phyloP scores from a whole-genome alignment of 2,888 invertebrate genomes.

The Hipparchia sbordonii region DNA sequence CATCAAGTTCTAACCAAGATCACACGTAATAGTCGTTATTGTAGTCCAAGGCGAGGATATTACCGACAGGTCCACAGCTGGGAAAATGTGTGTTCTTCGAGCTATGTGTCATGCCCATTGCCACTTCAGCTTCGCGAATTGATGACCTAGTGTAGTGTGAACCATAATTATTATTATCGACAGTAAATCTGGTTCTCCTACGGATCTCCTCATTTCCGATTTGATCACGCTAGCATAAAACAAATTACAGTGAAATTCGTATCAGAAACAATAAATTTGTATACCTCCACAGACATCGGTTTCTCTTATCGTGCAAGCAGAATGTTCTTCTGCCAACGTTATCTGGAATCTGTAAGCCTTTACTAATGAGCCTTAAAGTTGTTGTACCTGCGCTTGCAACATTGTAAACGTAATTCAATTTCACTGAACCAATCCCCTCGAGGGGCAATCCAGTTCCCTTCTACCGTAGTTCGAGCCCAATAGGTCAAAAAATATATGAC shows the following conservation, averaged over 20 bases:
- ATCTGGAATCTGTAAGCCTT: conserved; percentile 8
- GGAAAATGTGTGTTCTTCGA: no score
- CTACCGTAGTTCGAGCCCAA: not conserved
- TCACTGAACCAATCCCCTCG: not conserved
- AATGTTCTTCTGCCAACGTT: conserved; percentile 2
- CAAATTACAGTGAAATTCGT: not conserved
- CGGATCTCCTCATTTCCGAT: no score
- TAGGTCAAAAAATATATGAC: not conserved
- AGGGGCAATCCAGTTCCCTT: not conserved
- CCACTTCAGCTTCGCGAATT: no score
- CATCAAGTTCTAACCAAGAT: no score
- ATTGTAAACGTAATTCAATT: conserved; percentile 4
- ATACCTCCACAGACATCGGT: not conserved
- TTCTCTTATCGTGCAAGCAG: not conserved
- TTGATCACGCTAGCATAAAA: not conserved
- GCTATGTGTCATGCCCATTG: no score
- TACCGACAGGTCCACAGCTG: no score
- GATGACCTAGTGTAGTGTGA: no score
- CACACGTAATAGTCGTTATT: no score
- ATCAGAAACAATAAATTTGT: not conserved
- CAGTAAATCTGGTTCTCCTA: no score
- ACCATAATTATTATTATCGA: no score
- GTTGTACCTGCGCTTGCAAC: conserved; percentile 8
- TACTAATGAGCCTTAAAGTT: conserved; percentile 13
- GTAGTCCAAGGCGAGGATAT: no score